phyloP scores from a whole-genome alignment of 2,888 invertebrate genomes.

The Xylota sylvarum region DNA sequence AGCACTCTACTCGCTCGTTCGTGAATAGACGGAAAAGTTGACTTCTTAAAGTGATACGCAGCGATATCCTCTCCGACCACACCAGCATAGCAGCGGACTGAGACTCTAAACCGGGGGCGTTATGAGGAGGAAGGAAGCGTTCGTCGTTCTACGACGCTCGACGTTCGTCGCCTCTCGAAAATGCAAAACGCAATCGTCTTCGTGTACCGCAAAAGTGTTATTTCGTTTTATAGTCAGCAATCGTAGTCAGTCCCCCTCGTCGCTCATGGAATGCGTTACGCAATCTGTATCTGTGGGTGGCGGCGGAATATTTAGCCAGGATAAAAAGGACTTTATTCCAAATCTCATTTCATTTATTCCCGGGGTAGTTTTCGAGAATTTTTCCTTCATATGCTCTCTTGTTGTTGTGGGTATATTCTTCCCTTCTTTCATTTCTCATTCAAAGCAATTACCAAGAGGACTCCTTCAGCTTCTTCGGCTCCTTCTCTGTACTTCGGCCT shows the following conservation, averaged over 20 bases:
- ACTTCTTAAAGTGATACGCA: constrained; percentile 72
- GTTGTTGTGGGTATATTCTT: constrained; percentile 16
- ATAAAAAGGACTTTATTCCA: constrained; percentile 72
- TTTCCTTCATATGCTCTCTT: constrained; percentile 9
- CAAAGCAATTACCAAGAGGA: constrained; percentile 76
- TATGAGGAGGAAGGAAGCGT: constrained; percentile 57
- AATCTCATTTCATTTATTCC: constrained; percentile 76
- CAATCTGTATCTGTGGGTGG: constrained; percentile 65
- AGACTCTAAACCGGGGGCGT: constrained; percentile 26
- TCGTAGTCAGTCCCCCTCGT: constrained; percentile 21
- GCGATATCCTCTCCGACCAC: constrained; percentile 31
- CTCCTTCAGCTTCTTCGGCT: constrained; percentile 31
- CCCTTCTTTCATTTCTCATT: constrained; percentile 57
- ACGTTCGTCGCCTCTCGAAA: constrained; percentile 29
- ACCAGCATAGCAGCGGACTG: not conserved
- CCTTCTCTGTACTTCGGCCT: not conserved
- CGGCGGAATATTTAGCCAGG: constrained; percentile 42
- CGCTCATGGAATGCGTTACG: constrained; percentile 59
- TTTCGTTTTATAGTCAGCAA: constrained; percentile 71
- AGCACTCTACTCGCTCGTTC: not conserved
- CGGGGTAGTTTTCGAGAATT: constrained; percentile 67
- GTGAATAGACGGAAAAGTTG: constrained; percentile 57
- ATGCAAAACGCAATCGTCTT: constrained; percentile 41
- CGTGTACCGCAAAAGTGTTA: constrained; percentile 33
- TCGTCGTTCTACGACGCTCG: constrained; percentile 40